Conservation (phyloP, 2,113 vertebrate species). For the Eleginops maclovinus region DNA sequence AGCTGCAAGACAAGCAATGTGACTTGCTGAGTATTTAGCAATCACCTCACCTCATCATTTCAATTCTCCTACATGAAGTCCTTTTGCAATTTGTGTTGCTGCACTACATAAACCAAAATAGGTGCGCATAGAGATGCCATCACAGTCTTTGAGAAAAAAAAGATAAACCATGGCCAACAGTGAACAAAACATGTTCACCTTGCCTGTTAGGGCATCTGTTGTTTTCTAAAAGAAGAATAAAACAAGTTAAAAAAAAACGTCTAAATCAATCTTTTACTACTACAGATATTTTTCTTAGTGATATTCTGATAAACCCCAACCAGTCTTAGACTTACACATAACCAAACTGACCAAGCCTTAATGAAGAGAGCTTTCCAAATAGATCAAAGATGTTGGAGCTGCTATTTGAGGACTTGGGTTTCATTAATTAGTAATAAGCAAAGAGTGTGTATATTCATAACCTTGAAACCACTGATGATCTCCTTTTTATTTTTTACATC, state of each 20-base stretch:
- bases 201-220: too few relatives aligned
- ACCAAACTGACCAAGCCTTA: background rate
- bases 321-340: background rate
- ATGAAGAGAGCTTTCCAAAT: background rate
- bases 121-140: too few relatives aligned
- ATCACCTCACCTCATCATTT: too few relatives aligned
- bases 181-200: too few relatives aligned
- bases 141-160: too few relatives aligned
- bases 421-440: slow-evolving; percentile 12
- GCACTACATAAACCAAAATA: too few relatives aligned
- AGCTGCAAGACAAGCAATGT: too few relatives aligned
- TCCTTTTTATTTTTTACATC: background rate
- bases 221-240: background rate
- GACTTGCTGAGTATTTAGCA: too few relatives aligned
- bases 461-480: background rate
- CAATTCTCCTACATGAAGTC: too few relatives aligned
- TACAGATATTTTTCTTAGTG: background rate
- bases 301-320: background rate
- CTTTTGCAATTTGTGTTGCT: too few relatives aligned
- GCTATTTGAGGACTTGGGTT: background rate
- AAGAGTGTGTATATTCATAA: background rate
- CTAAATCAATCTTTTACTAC: background rate
- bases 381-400: background rate
- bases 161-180: too few relatives aligned
- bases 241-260: background rate